These are phyloP conservation scores for Liasis olivaceus DNA, from an alignment of 2,797 vertebrate species.

Conservation along the genomic window DNA sequence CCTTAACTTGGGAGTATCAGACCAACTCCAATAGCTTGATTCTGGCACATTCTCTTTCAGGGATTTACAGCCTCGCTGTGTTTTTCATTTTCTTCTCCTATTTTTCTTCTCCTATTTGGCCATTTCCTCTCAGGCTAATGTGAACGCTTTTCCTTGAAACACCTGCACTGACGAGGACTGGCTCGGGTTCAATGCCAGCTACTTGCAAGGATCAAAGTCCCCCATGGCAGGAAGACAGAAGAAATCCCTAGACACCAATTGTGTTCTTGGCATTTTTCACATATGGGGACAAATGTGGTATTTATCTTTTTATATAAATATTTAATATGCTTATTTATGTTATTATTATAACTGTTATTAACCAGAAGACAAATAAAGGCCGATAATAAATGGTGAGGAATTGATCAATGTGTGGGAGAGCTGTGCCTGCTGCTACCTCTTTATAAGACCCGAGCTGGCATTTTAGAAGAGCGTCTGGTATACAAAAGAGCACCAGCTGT, in stretches of 20 bases:
- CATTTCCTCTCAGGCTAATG: conserved; percentile 4
- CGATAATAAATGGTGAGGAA: conserved; percentile 49
- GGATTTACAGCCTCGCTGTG: conserved; percentile 22
- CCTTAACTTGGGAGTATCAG: neutral
- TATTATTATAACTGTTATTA: conserved; percentile 43
- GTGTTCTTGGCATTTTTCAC: conserved; percentile 39
- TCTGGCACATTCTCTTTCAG: neutral
- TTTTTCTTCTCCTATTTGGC: neutral
- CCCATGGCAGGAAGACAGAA: conserved; percentile 5
- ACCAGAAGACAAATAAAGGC: conserved; percentile 59
- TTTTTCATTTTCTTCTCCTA: neutral
- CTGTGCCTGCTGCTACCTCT: conserved; percentile 56
- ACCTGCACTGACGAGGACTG: neutral
- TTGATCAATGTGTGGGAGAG: conserved; percentile 55
- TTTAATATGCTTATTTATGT: conserved; percentile 25
- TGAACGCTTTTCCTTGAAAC: conserved; percentile 28
- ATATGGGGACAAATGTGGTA: conserved; percentile 16
- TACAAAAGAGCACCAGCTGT: conserved; percentile 74
- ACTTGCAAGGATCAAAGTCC: conserved; percentile 32
- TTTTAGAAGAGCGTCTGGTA: conserved; percentile 67
- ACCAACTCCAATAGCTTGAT: neutral
- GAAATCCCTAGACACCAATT: conserved; percentile 37
- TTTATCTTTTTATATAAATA: conserved; percentile 39
- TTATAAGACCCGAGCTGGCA: conserved; percentile 65
- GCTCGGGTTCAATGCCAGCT: conserved; percentile 15